A percentile compares a stretch with the other conserved stretches of the same genome.
Conservation (phyloP, 2,797 vertebrate genomes). For the Betta splendens region DNA sequence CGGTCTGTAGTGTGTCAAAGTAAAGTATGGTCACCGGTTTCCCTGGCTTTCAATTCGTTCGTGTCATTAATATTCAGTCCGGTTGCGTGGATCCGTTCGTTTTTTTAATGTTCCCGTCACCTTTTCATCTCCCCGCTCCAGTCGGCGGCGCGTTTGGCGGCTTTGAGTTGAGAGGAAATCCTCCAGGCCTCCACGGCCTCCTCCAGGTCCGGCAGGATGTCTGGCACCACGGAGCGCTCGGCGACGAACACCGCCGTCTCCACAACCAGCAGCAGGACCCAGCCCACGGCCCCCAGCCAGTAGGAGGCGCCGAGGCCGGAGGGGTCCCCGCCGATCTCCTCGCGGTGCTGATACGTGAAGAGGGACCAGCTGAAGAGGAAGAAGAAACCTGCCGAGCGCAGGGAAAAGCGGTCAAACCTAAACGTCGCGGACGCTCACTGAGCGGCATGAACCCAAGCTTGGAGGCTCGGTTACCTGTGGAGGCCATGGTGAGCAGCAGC, state of each 20-base stretch:
- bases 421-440: constrained; percentile 34
- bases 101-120: constrained; percentile 1
- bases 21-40: not conserved
- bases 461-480: constrained; percentile 73
- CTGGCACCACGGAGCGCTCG: constrained; percentile 74
- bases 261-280: constrained; percentile 65
- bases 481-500: constrained; percentile 76
- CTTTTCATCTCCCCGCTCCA: constrained; percentile 1
- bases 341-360: constrained; percentile 78
- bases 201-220: constrained; percentile 74
- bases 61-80: constrained; percentile 13
- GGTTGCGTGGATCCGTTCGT: not conserved
- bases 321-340: constrained; percentile 71
- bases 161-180: constrained; percentile 26
- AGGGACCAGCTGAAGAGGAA: constrained; percentile 83
- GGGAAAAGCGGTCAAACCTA: constrained; percentile 28
- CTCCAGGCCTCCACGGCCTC: constrained; percentile 59
- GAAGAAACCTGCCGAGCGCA: constrained; percentile 78
- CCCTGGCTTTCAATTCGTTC: constrained; percentile 5
- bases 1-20: constrained; percentile 31
- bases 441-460: constrained; percentile 39
- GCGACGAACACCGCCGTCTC: constrained; percentile 64
- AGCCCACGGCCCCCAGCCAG: constrained; percentile 79
- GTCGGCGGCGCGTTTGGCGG: constrained; percentile 42
- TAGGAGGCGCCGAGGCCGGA: constrained; percentile 74